Base-by-base conservation (phyloP, 2,888 invertebrate genomes). In the Aplocera efformata region DNA sequence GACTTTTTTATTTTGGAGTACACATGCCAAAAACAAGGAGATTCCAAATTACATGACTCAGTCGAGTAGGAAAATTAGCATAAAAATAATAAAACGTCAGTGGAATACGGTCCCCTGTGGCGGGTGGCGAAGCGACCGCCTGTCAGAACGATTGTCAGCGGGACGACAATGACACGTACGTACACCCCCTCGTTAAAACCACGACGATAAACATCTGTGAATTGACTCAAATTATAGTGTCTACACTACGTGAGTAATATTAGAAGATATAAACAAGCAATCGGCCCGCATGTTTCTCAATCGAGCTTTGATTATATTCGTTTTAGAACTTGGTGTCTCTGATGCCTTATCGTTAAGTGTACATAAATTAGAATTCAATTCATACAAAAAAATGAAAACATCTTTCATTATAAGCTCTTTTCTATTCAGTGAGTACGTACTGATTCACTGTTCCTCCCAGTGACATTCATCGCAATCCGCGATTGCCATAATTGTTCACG, bases 81-180 rank as follows among this genome's bases (percentile, higher is more conserved):
- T 81, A 79, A 80, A 81, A 81, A 81, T 82, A 80, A 79, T 81
- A 81, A 76, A 79, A 73, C 63, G 74, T 73, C 75, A 71, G 66
- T 60, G 61, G 64, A 64, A 69, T 60, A 61, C 56, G 60, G 72
- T 69, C 68, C 69, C 72, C 67, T 47, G 70, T 58, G 71, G 48
- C 49, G 62, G 56, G 55, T 53, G 59, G 59, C 57, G 56, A 55
- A 56, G 60, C 62, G 60, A 58, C 61, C 62, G 64, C 59, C 67
- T 75, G 78, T 81, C 80, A 79, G 58, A 67, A 59, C 69, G 70
- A 76, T 70, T 78, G 72, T 74, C 71, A 67, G 61, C 56, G 56
- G 57, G 55, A 53, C 44, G 44, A 56, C 49, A 56, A 57, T 59
- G 61, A 63, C 67, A 65, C 56, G 58, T 58, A 56, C 53, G 58